These are phyloP conservation scores for Clitarchus hookeri DNA, from an alignment of 2,888 invertebrate species.

Conservation along the genomic window DNA sequence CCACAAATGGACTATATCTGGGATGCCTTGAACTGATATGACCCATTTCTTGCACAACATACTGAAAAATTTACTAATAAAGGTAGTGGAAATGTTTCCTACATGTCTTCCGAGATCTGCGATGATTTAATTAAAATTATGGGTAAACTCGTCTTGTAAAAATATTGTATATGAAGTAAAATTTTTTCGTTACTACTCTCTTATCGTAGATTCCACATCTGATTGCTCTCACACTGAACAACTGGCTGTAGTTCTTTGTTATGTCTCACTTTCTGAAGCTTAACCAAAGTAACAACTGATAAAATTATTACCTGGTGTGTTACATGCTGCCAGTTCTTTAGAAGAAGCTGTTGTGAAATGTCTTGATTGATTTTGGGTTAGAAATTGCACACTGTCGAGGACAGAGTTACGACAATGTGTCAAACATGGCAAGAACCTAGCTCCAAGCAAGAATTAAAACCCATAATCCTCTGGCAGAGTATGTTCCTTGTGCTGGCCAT, in stretches of 20 bases:
- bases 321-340: not conserved
- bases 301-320: slow-evolving; percentile 3
- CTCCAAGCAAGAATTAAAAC: not conserved
- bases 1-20: not conserved
- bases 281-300: not conserved
- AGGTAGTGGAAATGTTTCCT: not conserved
- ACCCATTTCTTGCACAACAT: too few relatives aligned
- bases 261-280: slow-evolving; percentile 12
- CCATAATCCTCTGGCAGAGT: not conserved
- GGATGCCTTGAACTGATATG: too few relatives aligned
- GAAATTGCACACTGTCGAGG: not conserved
- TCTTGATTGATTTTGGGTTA: not conserved
- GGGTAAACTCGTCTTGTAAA: not conserved
- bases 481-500: not conserved
- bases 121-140: not conserved
- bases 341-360: slow-evolving; percentile 15
- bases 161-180: not conserved
- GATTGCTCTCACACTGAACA: not conserved
- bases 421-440: not conserved
- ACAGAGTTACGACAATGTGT: not conserved
- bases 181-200: slow-evolving; percentile 16
- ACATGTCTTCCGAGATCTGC: too few relatives aligned
- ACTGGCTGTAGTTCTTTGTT: too few relatives aligned
- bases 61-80: too few relatives aligned
- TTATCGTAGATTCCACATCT: slow-evolving; percentile 12